Evolutionary conservation across 92 coral and sea anemone genomes (phyloP).

Genomic region (Bergia puertoricense): DNA sequence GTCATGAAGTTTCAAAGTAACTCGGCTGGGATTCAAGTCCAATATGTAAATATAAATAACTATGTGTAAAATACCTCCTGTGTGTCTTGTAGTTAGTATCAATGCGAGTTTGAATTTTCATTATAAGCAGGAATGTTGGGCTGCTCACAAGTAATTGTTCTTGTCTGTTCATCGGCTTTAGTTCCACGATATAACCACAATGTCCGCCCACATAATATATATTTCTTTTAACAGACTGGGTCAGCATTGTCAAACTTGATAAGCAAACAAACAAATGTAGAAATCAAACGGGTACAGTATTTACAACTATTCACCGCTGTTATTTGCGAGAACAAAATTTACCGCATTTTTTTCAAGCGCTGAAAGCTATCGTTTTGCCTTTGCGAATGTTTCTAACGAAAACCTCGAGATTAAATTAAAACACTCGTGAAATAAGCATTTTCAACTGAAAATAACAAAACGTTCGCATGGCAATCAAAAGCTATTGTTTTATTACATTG

Average conservation of each 20-base stretch:
- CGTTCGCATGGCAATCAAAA: background rate
- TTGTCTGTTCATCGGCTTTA: too few relatives aligned
- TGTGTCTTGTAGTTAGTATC: too few relatives aligned
- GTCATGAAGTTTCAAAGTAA: background rate
- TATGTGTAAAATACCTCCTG: background rate
- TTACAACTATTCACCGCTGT: background rate
- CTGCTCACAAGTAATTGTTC: background rate
- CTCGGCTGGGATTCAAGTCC: background rate
- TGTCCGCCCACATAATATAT: too few relatives aligned
- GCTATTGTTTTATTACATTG: background rate
- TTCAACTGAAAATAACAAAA: background rate
- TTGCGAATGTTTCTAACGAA: too few relatives aligned
- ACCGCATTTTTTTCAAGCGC: too few relatives aligned
- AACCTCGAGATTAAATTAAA: background rate
- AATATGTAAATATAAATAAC: background rate
- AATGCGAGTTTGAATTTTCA: background rate
- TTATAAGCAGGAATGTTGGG: background rate
- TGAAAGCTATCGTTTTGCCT: too few relatives aligned
- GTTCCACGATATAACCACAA: too few relatives aligned
- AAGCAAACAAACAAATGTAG: background rate
- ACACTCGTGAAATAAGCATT: background rate
- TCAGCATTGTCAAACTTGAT: background rate
- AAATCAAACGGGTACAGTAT: background rate
- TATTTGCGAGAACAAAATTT: background rate
- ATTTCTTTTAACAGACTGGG: background rate